Evolutionary conservation across 2,888 invertebrate species (phyloP).

Genomic region (Bombylius discolor): DNA sequence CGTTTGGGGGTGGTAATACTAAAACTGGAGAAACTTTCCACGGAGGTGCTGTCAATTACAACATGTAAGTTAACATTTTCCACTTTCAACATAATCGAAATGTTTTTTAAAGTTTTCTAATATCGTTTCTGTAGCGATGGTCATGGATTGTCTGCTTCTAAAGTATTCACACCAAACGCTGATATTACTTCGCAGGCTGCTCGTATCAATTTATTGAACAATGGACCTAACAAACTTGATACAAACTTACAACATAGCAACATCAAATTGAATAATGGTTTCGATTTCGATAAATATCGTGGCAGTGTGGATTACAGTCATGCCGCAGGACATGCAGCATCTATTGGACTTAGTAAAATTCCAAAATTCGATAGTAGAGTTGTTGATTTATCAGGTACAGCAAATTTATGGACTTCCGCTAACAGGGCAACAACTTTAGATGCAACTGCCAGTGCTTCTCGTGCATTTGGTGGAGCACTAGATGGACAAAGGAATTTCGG

Average conservation of each 20-base stretch:
- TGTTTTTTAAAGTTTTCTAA: no score
- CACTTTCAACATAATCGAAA: not conserved
- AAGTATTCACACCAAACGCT: conserved; percentile 19
- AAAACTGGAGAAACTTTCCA: not conserved
- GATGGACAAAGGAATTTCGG: conserved; percentile 17
- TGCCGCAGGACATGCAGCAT: conserved; percentile 21
- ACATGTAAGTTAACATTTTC: conserved; percentile 3
- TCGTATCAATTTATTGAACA: conserved; percentile 21
- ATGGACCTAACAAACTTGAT: conserved; percentile 16
- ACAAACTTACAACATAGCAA: conserved; percentile 22
- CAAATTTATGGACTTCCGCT: conserved; percentile 23
- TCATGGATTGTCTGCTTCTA: conserved; percentile 21
- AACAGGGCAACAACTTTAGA: conserved; percentile 22
- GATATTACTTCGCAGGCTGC: conserved; percentile 17
- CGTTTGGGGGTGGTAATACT: conserved; percentile 5
- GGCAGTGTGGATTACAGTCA: conserved; percentile 21
- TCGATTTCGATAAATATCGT: conserved; percentile 22
- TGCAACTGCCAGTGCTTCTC: conserved; percentile 21
- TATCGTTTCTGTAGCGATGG: conserved; percentile 18
- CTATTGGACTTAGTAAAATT: conserved; percentile 20
- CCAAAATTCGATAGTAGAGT: conserved; percentile 23
- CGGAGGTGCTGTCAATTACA: conserved; percentile 3
- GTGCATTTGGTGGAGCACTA: conserved; percentile 20
- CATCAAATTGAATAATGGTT: conserved; percentile 17
- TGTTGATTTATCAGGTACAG: conserved; percentile 19